phyloP scores from a whole-genome alignment of 2,113 vertebrate genomes.

The Nerophis ophidion region DNA sequence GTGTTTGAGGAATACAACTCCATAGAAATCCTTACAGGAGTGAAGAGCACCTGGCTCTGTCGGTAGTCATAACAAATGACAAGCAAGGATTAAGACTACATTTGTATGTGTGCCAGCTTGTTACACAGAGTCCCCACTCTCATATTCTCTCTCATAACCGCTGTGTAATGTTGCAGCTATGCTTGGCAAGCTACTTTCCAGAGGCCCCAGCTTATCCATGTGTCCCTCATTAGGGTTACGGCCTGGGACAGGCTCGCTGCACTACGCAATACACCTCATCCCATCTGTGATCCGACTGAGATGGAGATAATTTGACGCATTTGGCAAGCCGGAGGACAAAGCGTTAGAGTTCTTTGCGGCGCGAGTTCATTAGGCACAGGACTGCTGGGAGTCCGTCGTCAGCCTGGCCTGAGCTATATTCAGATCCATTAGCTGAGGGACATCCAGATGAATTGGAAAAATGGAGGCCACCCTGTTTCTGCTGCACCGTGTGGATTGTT shows the following conservation, averaged over 20 bases:
- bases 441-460: conserved; percentile 22
- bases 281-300: conserved; percentile 48
- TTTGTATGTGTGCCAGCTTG: conserved; percentile 62
- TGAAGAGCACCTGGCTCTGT: conserved; percentile 60
- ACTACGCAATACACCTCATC: conserved; percentile 47
- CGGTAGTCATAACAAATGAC: conserved; percentile 65
- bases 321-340: conserved; percentile 50
- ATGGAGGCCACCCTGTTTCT: conserved; percentile 16
- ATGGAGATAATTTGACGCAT: conserved; percentile 43
- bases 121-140: conserved; percentile 41
- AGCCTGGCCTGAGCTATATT: conserved; percentile 36
- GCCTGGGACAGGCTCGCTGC: conserved; percentile 35
- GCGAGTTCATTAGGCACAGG: conserved; percentile 52
- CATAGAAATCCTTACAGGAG: conserved; percentile 48
- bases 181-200: conserved; percentile 35
- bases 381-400: conserved; percentile 38
- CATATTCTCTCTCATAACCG: conserved; percentile 33
- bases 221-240: conserved; percentile 55
- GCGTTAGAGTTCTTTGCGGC: conserved; percentile 33
- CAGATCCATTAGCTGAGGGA: conserved; percentile 24
- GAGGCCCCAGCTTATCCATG: conserved; percentile 42
- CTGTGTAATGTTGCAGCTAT: conserved; percentile 32
- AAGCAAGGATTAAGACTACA: conserved; percentile 59
- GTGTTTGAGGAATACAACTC: conserved; percentile 26
- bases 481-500: conserved; percentile 3